These are phyloP conservation scores for Prorops nasuta DNA, from an alignment of 1,140 invertebrate species.

Conservation along the genomic window DNA sequence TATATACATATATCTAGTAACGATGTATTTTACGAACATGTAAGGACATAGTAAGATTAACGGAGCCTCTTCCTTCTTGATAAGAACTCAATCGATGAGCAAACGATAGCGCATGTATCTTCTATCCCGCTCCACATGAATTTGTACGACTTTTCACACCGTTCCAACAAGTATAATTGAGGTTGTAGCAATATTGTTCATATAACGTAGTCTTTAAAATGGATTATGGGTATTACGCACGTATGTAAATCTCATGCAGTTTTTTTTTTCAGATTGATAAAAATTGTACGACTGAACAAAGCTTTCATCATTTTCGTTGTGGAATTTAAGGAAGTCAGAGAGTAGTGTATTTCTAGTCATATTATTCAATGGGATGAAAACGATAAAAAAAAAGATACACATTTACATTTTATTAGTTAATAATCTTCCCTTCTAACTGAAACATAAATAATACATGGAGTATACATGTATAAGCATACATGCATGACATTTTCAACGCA, in stretches of 20 bases:
- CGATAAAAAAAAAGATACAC: slow-evolving; percentile 25
- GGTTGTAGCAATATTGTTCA: slow-evolving; percentile 28
- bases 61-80: slow-evolving; percentile 11
- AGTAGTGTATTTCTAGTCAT: too few relatives aligned
- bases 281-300: too few relatives aligned
- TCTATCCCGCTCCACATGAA: too few relatives aligned
- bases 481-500: slow-evolving; percentile 5
- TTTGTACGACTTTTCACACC: slow-evolving; percentile 25
- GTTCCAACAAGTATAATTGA: slow-evolving; percentile 25
- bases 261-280: too few relatives aligned
- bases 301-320: too few relatives aligned
- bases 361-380: too few relatives aligned
- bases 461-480: slow-evolving; percentile 30
- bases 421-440: slow-evolving; percentile 27
- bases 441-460: slow-evolving; percentile 31
- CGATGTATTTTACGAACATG: slow-evolving; percentile 40
- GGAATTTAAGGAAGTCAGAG: too few relatives aligned
- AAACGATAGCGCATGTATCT: too few relatives aligned
- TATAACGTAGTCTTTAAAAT: background rate
- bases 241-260: too few relatives aligned
- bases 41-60: slow-evolving; percentile 44
- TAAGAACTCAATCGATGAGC: slow-evolving; percentile 13
- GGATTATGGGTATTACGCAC: too few relatives aligned
- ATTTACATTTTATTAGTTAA: slow-evolving; percentile 37
- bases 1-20: slow-evolving; percentile 45